Percentiles rank a stretch among this genome's conserved stretches.
Evolutionary conservation across 2,797 vertebrate genomes (phyloP).

Genomic region (Chelon labrosus): DNA sequence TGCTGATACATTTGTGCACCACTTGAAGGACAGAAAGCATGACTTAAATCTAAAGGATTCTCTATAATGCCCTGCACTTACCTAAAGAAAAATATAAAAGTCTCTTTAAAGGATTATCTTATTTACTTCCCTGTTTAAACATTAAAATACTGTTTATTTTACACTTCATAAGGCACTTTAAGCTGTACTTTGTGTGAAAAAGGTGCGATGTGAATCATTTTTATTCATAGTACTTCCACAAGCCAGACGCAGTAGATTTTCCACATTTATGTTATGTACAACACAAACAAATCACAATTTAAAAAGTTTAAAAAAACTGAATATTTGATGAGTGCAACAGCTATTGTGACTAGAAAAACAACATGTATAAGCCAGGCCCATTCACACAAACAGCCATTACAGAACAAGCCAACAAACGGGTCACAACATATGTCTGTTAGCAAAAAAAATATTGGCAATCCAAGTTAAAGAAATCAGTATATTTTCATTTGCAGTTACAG

Average conservation of each 20-base stretch:
- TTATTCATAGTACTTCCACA: background rate
- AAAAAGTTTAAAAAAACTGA: slow-evolving; percentile 20
- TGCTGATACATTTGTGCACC: too few relatives aligned
- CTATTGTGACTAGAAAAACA: slow-evolving; percentile 14
- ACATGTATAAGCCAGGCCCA: slow-evolving; percentile 10
- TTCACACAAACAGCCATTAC: slow-evolving; percentile 25
- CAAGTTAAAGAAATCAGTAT: background rate
- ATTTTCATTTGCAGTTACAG: background rate
- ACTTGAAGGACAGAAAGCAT: too few relatives aligned
- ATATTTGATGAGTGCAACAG: slow-evolving; percentile 18
- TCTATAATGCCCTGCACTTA: too few relatives aligned
- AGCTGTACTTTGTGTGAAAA: background rate
- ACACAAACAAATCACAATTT: slow-evolving; percentile 38
- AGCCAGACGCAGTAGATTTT: background rate
- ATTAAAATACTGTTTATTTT: too few relatives aligned
- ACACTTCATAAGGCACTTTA: too few relatives aligned
- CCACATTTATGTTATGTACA: slow-evolving; percentile 69
- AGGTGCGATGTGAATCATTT: background rate
- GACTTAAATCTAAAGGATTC: too few relatives aligned
- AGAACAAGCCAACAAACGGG: slow-evolving; percentile 13
- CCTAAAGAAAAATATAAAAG: too few relatives aligned
- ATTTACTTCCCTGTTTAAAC: too few relatives aligned
- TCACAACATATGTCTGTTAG: background rate
- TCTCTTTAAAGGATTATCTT: too few relatives aligned
- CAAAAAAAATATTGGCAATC: slow-evolving; percentile 42